Evolutionary conservation across 2,888 invertebrate species (phyloP), one percentile per base, ranked within the genome.

Genomic region (Platycnemis pennipes): DNA sequence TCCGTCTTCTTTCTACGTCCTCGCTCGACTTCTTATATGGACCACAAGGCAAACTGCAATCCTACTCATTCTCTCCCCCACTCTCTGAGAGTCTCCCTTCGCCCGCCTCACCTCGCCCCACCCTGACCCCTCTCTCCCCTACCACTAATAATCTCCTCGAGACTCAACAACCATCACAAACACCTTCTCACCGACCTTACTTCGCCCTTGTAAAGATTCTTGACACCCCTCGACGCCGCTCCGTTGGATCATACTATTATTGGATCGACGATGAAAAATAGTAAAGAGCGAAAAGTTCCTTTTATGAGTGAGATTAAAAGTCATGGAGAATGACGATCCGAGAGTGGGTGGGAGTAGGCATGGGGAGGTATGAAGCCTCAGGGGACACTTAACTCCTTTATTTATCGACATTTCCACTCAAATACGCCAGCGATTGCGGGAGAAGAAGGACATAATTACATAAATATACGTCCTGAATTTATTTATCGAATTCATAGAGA

Each of bases 31-130:
- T 91, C 91, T 91, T 91, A 91, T 91, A 91, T 91, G 91, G 91
- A 91, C 91, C 91, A 91, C 91, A 91, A 91, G 91, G 91, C 91
- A 91, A 91, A 91, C 91, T 91, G 91, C 91, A 91, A 91, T 91
- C 91, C 91, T 91, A 91, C 63, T 91, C 91, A 45, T n/a, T 87
- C 87, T 13, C 87, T n/a, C 45, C 89, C 37, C 44, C 22, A 2
- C 0, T 2, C 85, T n/a, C 46, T 46, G 42, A 26, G 26, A 44
- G 44, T 45, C 45, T 49, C 88, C 19, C 89, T 22, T 37, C 19
- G 42, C 13, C 37, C 8, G 37, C 49, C 49, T 56, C 56, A 5
- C 42, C 56, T 53, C 37, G 19, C 37, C 53, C 53, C 49, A 19
- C 89, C 53, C 89, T 13, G 56, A 53, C n/a, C 31, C 89, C 42